Evolutionary conservation across 2,888 invertebrate species (phyloP).

Genomic region (Meta bourneti): DNA sequence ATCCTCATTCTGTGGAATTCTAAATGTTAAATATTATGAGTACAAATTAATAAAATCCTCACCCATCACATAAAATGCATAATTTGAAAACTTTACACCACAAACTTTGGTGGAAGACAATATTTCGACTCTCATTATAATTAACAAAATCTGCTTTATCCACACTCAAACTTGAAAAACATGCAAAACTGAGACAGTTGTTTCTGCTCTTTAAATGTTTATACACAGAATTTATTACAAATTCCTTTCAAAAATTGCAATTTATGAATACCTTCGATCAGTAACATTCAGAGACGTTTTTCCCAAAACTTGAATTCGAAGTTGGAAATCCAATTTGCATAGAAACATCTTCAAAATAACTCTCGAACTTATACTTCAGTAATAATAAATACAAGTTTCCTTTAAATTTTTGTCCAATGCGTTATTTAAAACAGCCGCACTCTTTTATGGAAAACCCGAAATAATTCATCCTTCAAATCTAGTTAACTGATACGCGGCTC

Average conservation of each 20-base stretch:
- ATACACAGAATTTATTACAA: background rate
- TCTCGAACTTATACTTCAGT: background rate
- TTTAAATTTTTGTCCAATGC: background rate
- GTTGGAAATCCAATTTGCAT: background rate
- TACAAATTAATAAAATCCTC: too few species aligned
- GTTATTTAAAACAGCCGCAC: background rate
- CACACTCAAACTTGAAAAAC: too few species aligned
- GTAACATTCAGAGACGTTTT: background rate
- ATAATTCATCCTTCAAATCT: background rate
- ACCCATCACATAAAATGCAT: too few species aligned
- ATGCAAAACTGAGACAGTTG: too few species aligned
- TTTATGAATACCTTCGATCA: background rate
- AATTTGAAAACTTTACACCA: too few species aligned
- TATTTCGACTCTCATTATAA: too few species aligned
- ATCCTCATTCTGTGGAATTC: too few species aligned
- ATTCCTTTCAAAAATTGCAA: background rate
- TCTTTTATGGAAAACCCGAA: background rate
- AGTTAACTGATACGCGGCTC: background rate
- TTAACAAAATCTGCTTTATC: too few species aligned
- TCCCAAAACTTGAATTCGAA: background rate
- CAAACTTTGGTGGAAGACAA: too few species aligned
- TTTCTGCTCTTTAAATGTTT: too few species aligned
- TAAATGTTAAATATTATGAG: too few species aligned
- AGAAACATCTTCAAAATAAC: background rate
- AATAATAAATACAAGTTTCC: background rate